Percentiles rank a stretch among this genome's conserved stretches.
These are phyloP conservation scores for Spilosoma lubricipeda DNA, from an alignment of 2,888 invertebrate genomes.

Conservation along the genomic window DNA sequence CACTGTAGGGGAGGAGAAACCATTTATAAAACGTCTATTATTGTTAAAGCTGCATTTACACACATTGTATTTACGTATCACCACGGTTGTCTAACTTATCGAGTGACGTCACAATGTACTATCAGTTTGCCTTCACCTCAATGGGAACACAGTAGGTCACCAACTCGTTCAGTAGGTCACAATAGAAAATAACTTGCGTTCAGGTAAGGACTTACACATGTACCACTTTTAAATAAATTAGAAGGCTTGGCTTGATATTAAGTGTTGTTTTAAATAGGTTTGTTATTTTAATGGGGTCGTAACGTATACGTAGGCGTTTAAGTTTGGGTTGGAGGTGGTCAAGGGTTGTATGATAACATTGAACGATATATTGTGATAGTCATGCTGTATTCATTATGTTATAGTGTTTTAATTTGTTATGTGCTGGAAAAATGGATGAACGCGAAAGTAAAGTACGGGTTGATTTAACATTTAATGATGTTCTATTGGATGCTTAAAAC, in stretches of 20 bases:
- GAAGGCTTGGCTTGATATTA: not conserved
- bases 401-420: not conserved
- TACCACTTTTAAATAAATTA: constrained; percentile 3
- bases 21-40: constrained; percentile 16
- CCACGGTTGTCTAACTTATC: constrained; percentile 16
- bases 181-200: constrained; percentile 5
- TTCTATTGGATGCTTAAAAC: too few relatives aligned
- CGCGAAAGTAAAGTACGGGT: not conserved
- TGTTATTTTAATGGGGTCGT: not conserved
- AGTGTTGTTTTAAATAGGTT: not conserved
- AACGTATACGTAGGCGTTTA: not conserved
- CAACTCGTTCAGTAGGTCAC: constrained; percentile 17
- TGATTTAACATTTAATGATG: too few relatives aligned
- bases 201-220: not conserved
- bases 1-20: not conserved
- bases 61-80: constrained; percentile 14
- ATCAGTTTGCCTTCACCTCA: constrained; percentile 19
- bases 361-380: not conserved
- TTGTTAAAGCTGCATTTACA: constrained; percentile 2
- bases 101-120: constrained; percentile 20
- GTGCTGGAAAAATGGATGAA: not conserved
- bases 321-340: not conserved
- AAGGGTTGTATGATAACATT: not conserved
- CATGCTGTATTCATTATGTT: not conserved
- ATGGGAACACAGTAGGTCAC: constrained; percentile 15